Evolutionary conservation across 1,140 invertebrate species (phyloP).

Genomic region (Rhopalosiphum maidis): DNA sequence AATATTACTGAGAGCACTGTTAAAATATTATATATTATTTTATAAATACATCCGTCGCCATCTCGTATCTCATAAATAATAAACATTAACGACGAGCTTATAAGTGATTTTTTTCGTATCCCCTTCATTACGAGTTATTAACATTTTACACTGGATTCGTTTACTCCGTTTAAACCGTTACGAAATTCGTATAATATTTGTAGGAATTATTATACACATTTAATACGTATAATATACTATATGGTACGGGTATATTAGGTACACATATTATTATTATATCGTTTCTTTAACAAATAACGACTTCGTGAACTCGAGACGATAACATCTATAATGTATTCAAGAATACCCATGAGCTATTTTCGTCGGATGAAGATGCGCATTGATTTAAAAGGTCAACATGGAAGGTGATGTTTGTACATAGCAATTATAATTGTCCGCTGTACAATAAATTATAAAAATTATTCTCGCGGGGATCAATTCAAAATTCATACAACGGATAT

Average conservation of each 20-base stretch:
- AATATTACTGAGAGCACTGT: background rate
- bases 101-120: background rate
- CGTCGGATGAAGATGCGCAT: background rate
- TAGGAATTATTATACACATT: background rate
- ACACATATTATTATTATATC: background rate
- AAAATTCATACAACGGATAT: background rate
- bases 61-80: background rate
- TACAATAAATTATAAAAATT: conserved; percentile 2
- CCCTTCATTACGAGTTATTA: background rate
- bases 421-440: conserved; percentile 2
- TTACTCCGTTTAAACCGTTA: background rate
- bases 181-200: background rate
- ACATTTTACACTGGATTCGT: background rate
- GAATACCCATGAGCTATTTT: conserved; percentile 4
- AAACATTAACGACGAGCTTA: background rate
- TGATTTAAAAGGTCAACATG: conserved; percentile 36
- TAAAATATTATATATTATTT: background rate
- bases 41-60: background rate
- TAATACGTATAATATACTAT: background rate
- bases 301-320: conserved; percentile 28
- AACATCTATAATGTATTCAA: background rate
- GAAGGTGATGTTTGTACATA: background rate
- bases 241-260: background rate
- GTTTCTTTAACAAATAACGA: conserved; percentile 44
- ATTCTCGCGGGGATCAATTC: background rate